A percentile compares a stretch with the other conserved stretches of the same genome.
Evolutionary conservation across 2,888 invertebrate species (phyloP).

Genomic region (Cheilosia grossa): DNA sequence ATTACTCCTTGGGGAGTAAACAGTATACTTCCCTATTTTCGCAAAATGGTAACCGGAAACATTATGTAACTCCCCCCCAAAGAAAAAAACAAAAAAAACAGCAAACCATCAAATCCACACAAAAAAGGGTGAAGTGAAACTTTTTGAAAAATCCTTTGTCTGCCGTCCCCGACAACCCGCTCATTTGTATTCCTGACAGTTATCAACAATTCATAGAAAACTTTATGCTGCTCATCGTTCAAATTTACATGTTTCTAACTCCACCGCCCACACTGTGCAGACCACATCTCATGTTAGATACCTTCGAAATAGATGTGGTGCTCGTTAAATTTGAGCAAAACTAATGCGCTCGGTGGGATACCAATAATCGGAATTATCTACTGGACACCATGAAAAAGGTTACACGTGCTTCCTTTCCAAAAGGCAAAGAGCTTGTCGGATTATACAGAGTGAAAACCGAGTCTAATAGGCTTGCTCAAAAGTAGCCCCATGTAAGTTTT

Average conservation of each 20-base stretch:
- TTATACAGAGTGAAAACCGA: constrained; percentile 6
- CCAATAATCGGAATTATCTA: constrained; percentile 44
- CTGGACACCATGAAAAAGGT: constrained; percentile 7
- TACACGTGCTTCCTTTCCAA: constrained; percentile 14
- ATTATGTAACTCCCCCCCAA: background rate
- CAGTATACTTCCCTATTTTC: constrained; percentile 15
- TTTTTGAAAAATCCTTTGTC: constrained; percentile 13
- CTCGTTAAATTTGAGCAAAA: constrained; percentile 29
- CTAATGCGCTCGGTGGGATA: constrained; percentile 13
- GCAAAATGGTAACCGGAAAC: background rate
- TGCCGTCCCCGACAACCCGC: constrained; percentile 27
- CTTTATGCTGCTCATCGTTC: constrained; percentile 60
- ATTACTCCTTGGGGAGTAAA: constrained; percentile 45
- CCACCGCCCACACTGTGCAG: background rate
- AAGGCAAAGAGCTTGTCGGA: background rate
- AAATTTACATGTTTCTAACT: constrained; percentile 66
- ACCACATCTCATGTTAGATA: background rate
- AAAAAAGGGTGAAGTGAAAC: constrained; percentile 37
- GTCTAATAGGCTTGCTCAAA: too few relatives aligned
- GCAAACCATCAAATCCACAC: constrained; percentile 6
- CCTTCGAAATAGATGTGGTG: constrained; percentile 2
- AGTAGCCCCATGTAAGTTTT: background rate
- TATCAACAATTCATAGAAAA: constrained; percentile 70
- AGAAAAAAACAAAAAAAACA: constrained; percentile 6
- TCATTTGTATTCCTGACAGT: constrained; percentile 70